Base-by-base conservation (phyloP, 2,797 vertebrate species). In the Clarias fuscus region DNA sequence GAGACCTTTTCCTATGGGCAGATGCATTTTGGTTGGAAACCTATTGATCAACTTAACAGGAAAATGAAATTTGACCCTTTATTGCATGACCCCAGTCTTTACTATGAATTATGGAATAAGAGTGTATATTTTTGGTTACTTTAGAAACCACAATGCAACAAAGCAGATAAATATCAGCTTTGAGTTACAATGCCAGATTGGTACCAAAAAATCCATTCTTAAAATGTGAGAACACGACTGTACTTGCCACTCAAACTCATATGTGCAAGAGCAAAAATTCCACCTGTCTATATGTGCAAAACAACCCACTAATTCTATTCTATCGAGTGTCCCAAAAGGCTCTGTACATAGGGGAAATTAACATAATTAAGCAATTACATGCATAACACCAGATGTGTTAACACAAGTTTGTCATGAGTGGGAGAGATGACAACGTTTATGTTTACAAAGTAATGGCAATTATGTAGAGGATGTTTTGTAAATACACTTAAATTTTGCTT, bases 271-370 rank as follows among this genome's bases (percentile, higher is more conserved):
- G 40, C 62, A 81, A 67, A 43, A 53, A 48, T 67, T 82, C 79
- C 79, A 82, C 79, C 64, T 82, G 62, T 64, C 67, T n/a, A 82
- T 67, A 53, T 82, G n/a, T 82, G 79, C 62, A 82, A 82, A 67
- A 33, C 79, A 82, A 67, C 62, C 40, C 40, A 48, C 64, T 53
- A 64, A 30, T 82, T 67, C 79, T 82, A 82, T 53, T 82, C 79
- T 30, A 53, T 53, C 11, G 48, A 53, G 48, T 13, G 48, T 53
- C 48, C 48, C 48, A 53, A 53, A 53, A 53, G 48, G 11, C 48
- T 53, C 48, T 53, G 48, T 53, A 53, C 48, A 53, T 53, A 53
- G 48, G 48, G 48, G 48, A 53, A 53, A 53, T 53, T 53, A 53
- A 53, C 48, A 53, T 53, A 53, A 53, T 53, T 13, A 53, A 53